These are phyloP conservation scores for Lasiurus cinereus DNA, from an alignment of 2,113 vertebrate species.

Conservation along the genomic window DNA sequence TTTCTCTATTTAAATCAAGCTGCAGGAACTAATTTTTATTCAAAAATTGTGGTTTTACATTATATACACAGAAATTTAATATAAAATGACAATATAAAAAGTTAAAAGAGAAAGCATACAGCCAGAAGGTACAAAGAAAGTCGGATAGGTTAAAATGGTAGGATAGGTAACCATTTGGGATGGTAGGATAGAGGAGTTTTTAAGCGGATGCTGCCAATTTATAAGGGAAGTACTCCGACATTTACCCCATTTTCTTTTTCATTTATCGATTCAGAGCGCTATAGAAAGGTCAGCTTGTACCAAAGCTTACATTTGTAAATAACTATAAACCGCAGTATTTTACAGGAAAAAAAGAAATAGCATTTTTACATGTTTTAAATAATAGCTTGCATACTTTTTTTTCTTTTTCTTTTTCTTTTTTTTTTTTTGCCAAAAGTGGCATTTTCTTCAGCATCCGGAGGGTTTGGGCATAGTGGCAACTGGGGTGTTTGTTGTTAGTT, in stretches of 20 bases:
- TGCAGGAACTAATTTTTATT: constrained; percentile 96
- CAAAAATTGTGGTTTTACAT: constrained; percentile 96
- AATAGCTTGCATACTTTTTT: constrained; percentile 90
- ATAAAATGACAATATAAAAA: constrained; percentile 99
- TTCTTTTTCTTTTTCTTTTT: constrained; percentile 82
- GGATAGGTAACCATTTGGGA: constrained; percentile 89
- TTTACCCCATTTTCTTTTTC: constrained; percentile 89
- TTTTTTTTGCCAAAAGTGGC: constrained; percentile 86
- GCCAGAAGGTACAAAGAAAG: constrained; percentile 98
- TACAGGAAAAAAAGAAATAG: constrained; percentile 91
- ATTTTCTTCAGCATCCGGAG: constrained; percentile 89
- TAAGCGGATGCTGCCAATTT: constrained; percentile 96
- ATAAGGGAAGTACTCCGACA: constrained; percentile 92
- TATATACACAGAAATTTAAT: constrained; percentile 98
- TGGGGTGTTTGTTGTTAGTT: constrained; percentile 66
- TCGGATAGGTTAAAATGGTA: constrained; percentile 96
- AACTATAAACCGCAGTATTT: constrained; percentile 96
- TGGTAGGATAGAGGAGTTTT: constrained; percentile 89
- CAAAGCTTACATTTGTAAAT: constrained; percentile 98
- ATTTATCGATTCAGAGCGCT: constrained; percentile 92
- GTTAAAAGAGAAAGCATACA: constrained; percentile 98
- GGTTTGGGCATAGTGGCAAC: constrained; percentile 87
- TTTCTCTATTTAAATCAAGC: constrained; percentile 95
- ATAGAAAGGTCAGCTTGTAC: constrained; percentile 94
- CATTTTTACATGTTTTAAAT: constrained; percentile 90